phyloP scores from a whole-genome alignment of 2,888 invertebrate species.

The Dasypogon diadema region DNA sequence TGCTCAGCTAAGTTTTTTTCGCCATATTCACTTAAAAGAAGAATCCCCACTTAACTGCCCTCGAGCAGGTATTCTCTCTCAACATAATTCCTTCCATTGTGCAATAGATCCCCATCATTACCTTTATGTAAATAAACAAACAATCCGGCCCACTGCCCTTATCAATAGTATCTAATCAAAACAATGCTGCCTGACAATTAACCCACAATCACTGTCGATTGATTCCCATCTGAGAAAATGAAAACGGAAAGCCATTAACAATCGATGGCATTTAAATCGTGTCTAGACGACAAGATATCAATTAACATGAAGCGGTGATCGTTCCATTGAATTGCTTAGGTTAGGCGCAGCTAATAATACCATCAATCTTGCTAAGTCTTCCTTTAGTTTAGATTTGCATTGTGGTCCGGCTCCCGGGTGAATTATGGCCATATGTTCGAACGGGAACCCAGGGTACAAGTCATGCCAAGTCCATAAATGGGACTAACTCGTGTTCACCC shows the following conservation, averaged over 20 bases:
- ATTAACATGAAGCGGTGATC: constrained; percentile 5
- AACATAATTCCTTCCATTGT: too few relatives aligned
- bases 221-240: background rate
- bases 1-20: too few relatives aligned
- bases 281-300: constrained; percentile 39
- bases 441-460: constrained; percentile 1
- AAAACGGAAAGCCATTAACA: constrained; percentile 8
- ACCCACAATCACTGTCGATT: constrained; percentile 3
- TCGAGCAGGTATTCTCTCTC: too few relatives aligned
- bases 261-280: constrained; percentile 33
- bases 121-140: background rate
- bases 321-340: constrained; percentile 10
- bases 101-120: too few relatives aligned
- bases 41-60: too few relatives aligned
- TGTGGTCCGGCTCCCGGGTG: constrained; percentile 13
- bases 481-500: constrained; percentile 28
- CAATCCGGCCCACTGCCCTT: background rate
- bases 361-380: constrained; percentile 30
- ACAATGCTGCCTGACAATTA: constrained; percentile 14
- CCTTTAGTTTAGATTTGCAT: constrained; percentile 30
- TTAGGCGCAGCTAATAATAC: constrained; percentile 30
- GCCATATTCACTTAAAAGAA: too few relatives aligned
- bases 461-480: constrained; percentile 23
- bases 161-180: constrained; percentile 4
- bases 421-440: constrained; percentile 3